phyloP scores from a whole-genome alignment of 2,797 vertebrate genomes.

The Neomorphus geoffroyi region DNA sequence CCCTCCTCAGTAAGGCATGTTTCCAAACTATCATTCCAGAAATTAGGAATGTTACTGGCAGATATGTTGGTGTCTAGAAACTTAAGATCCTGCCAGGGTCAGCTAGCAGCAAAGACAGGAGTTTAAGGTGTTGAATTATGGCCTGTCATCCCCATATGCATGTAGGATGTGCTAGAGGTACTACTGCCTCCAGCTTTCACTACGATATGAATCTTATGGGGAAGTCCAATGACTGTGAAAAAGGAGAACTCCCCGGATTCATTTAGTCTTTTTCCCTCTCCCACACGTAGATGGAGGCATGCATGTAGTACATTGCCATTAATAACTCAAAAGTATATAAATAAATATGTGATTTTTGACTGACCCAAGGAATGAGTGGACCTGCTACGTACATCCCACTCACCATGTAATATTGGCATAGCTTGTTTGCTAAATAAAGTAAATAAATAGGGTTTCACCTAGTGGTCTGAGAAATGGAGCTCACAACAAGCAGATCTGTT shows the following conservation, averaged over 20 bases:
- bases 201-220: background rate
- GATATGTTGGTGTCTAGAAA: background rate
- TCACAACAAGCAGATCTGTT: background rate
- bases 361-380: background rate
- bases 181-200: background rate
- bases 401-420: background rate
- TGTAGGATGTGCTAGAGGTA: background rate
- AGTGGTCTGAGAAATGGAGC: background rate
- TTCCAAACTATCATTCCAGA: background rate
- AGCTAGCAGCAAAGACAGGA: background rate
- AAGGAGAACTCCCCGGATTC: background rate
- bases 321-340: background rate
- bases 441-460: background rate
- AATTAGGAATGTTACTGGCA: background rate
- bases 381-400: background rate
- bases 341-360: background rate
- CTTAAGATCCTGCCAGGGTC: background rate
- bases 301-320: background rate
- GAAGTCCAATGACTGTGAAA: background rate
- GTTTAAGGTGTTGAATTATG: background rate
- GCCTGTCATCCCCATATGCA: background rate
- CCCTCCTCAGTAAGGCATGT: background rate
- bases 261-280: background rate
- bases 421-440: background rate
- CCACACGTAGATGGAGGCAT: background rate